Conservation (phyloP, 1,140 invertebrate genomes). For the Pseudomyrmex gracilis region DNA sequence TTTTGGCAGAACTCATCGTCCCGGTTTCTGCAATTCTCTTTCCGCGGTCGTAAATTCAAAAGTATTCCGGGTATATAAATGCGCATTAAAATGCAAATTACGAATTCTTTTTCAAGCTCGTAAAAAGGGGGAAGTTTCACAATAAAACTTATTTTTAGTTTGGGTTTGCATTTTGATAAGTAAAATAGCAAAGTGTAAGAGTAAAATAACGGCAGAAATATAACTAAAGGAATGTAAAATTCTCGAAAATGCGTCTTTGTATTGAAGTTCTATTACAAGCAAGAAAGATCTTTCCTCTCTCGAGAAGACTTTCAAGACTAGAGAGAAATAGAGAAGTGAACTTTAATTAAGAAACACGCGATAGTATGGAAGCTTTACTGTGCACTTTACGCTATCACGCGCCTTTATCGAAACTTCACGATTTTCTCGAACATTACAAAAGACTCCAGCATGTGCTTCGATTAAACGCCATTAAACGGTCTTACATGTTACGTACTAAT, state of each 20-base stretch:
- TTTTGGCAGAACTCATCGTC: not conserved
- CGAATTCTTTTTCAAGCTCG: not conserved
- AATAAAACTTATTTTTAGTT: not conserved
- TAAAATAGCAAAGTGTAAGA: too few species aligned
- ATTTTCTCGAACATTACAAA: constrained; percentile 29
- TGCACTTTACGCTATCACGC: not conserved
- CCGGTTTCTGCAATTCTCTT: not conserved
- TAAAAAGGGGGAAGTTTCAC: not conserved
- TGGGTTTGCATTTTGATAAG: not conserved
- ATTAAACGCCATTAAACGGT: not conserved
- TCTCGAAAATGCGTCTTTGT: not conserved
- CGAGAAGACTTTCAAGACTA: constrained; percentile 15
- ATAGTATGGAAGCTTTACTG: not conserved
- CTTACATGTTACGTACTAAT: not conserved
- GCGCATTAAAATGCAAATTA: not conserved
- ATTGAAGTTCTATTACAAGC: constrained; percentile 26
- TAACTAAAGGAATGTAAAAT: not conserved
- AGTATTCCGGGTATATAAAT: not conserved
- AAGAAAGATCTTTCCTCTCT: not conserved
- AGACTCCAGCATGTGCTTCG: not conserved
- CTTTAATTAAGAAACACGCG: constrained; percentile 44
- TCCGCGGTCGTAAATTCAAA: not conserved
- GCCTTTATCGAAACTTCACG: constrained; percentile 4
- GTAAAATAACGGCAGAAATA: too few species aligned
- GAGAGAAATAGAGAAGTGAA: not conserved